Base-by-base conservation (phyloP, 2,113 vertebrate species). In the Gambusia affinis region DNA sequence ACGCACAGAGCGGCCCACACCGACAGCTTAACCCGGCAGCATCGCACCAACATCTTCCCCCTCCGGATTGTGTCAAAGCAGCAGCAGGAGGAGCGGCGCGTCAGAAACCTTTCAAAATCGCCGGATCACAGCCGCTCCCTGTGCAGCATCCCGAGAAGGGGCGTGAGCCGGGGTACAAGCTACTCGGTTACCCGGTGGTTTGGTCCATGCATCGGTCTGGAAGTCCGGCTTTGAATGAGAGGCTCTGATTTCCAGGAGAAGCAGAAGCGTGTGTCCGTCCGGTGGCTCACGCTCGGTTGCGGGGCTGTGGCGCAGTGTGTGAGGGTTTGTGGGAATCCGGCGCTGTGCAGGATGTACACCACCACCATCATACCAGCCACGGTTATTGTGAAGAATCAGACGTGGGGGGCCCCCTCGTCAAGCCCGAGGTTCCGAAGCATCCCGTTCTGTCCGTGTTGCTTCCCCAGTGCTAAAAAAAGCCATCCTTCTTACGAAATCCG, bases 1-100 rank as follows among this genome's bases (percentile, higher is more conserved):
- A 97, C 86, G 64, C 95, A 95, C 84, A 98, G 79, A 3, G 95
- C 97, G 88, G 96, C 96, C 89, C 96, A 97, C 65, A 95, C 93
- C 19, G 96, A 95, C 89, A 96, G 81, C 65, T 96, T 96, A 81
- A 92, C 94, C 73, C 96, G 94, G 87, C 95, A 96, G 87, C 95
- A 96, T 91, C 94, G 95, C 88, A 95, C 92, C 72, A 88, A 84
- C 94, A 95, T 89, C 83, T 87, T 83, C 74, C 81, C 81, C 28
- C 42, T n/a, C 24, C 33, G 8, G 54, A 14, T 44, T 14, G 2
- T 12, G 22, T 78, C 64, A 77, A 37, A 78, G 64, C 77, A 30
- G 51, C 63, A 11, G 51, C 10, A 12, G 35, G 2, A 11, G 35
- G 8, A 2, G 35, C 80, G 6, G 39, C 2, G 64, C 37, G 22